A percentile compares a stretch with the other conserved stretches of the same genome.
Evolutionary conservation across 2,797 vertebrate species (phyloP).

Genomic region (Notolepis coatsorum): DNA sequence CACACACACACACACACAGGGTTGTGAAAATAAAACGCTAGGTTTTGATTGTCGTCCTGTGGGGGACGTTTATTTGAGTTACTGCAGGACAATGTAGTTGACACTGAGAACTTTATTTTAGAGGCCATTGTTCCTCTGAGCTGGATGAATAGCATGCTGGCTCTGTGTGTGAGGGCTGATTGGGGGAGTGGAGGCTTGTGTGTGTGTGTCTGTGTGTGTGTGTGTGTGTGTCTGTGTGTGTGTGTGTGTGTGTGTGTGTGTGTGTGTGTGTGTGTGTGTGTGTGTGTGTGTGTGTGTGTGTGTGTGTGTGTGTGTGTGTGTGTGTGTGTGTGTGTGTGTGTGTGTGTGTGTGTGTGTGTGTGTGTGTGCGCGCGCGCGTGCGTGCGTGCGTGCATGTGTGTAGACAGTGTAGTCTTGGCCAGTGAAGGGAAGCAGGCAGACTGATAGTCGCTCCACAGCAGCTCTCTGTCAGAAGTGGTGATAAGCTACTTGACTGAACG

Average conservation of each 20-base stretch:
- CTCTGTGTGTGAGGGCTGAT: background rate
- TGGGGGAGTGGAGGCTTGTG: background rate
- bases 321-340: background rate
- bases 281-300: background rate
- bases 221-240: background rate
- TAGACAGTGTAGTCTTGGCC: background rate
- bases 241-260: background rate
- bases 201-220: background rate
- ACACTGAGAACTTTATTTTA: slow-evolving; percentile 57
- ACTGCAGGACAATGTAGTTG: slow-evolving; percentile 53
- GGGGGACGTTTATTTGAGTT: slow-evolving; percentile 58
- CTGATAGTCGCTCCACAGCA: slow-evolving; percentile 3
- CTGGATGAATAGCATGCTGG: background rate
- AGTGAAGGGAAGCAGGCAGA: background rate
- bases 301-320: background rate
- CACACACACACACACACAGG: slow-evolving; percentile 21
- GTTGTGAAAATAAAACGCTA: slow-evolving; percentile 20
- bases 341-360: slow-evolving; percentile 14
- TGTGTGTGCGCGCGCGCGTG: background rate
- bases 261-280: background rate
- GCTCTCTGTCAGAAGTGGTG: slow-evolving; percentile 7
- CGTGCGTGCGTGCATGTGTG: background rate
- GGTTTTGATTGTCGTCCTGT: slow-evolving; percentile 31
- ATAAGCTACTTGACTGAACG: background rate
- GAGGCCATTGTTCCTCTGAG: slow-evolving; percentile 53